Base-by-base conservation (phyloP, 2,113 vertebrate species). In the Channa argus region DNA sequence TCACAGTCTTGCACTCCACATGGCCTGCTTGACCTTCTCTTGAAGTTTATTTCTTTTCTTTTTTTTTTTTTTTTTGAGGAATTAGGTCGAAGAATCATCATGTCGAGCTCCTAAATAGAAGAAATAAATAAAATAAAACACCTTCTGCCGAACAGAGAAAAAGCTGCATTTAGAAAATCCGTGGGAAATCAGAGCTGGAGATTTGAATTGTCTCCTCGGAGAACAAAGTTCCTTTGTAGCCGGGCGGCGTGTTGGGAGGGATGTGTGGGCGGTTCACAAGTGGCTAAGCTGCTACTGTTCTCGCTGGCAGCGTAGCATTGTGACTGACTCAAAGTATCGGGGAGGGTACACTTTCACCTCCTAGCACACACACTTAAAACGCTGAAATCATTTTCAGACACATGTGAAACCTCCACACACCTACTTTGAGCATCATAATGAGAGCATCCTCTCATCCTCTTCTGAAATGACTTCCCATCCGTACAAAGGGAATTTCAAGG, bases 241-340 rank as follows among this genome's bases (percentile, higher is more conserved):
- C 61, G 0, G 73, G 79, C 71, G 24, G 75, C 65, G 63, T 54
- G 44, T 81, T 54, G 77, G 60, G 76, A 77, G 67, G 56, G 41
- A 55, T 79, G 84, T 84, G 89, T 89, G 89, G 89, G 89, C 77
- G 89, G 88, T 82, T 91, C 82, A 80, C 24, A 82, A 88, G 84
- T 88, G 84, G 86, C 78, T 91, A 78, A 91, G 84, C 86, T 79
- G 84, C 76, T 82, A 52, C 84, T 79, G 89, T 79, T 88, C 84
- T 66, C 11, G 62, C 77, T 79, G 38, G 44, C 75, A 91, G 85
- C 79, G 4, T 5, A 50, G 84, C 74, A 51, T 65, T 73, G 87
- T 84, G 82, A 72, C 87, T 49, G 78, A 86, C 73, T 84, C 71
- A 69, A 79, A 88, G 81, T 85, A 81, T 67, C 79, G 68, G n/a